Conservation (phyloP, 2,113 vertebrate genomes). For the Columba livia region DNA sequence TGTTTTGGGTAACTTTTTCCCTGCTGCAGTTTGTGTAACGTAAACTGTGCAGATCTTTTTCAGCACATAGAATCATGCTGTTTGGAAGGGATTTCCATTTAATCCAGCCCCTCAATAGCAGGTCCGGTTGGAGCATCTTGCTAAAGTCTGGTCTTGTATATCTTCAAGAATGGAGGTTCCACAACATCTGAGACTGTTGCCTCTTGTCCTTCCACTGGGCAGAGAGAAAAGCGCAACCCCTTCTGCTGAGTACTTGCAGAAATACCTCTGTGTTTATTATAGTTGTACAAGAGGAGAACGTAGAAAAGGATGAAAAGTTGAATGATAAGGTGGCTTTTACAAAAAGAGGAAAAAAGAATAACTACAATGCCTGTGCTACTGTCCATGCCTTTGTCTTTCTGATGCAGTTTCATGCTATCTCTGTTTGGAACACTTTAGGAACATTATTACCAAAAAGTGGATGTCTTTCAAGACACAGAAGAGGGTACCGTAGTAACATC, state of each 20-base stretch:
- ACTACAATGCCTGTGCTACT: not conserved
- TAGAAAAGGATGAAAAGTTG: not conserved
- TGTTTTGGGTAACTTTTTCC: not conserved
- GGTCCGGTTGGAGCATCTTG: not conserved
- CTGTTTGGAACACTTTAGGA: not conserved
- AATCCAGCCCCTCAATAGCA: not conserved
- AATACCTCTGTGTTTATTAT: not conserved
- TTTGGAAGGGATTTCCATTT: not conserved
- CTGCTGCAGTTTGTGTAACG: not conserved
- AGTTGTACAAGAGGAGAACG: not conserved
- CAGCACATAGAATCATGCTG: not conserved
- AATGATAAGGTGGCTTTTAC: not conserved
- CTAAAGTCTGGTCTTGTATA: not conserved
- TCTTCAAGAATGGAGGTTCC: not conserved
- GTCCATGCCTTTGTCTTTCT: not conserved
- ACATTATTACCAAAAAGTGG: not conserved
- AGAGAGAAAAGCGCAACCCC: not conserved
- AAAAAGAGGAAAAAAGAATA: not conserved
- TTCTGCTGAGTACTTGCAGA: not conserved
- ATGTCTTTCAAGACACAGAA: not conserved
- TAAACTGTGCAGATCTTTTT: not conserved
- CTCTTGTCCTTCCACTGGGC: not conserved
- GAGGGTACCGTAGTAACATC: not conserved
- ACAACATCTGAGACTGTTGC: not conserved
- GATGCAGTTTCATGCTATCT: not conserved